Conservation (phyloP, 2,113 vertebrate genomes). For the Piprites chloris region DNA sequence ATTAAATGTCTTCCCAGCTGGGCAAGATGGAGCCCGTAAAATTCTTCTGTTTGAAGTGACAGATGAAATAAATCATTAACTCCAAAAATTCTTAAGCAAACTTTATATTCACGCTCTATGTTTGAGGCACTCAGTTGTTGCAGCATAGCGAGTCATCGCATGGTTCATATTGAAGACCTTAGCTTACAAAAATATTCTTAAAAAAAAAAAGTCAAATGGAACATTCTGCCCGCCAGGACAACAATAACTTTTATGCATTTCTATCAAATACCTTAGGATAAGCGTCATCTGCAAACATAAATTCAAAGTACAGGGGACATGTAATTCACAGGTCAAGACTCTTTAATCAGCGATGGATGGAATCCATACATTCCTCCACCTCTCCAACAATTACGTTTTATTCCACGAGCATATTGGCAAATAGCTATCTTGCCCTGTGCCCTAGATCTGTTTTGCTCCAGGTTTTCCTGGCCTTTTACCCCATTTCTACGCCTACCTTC, state of each 20-base stretch:
- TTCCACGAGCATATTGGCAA: neutral
- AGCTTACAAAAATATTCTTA: neutral
- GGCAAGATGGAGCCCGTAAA: neutral
- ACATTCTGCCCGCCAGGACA: neutral
- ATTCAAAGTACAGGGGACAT: neutral
- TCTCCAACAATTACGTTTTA: neutral
- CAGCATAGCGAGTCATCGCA: neutral
- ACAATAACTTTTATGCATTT: neutral
- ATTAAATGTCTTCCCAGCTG: neutral
- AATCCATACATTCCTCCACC: neutral
- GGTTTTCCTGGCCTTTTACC: neutral
- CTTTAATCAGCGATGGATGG: neutral
- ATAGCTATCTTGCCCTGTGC: neutral
- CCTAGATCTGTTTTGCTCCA: neutral
- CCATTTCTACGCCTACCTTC: neutral
- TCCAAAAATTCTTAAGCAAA: slow-evolving; percentile 1
- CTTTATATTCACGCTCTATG: neutral
- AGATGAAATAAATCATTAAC: slow-evolving; percentile 37
- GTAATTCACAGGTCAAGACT: neutral
- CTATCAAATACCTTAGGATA: neutral
- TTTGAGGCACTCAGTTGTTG: neutral
- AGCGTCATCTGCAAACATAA: neutral
- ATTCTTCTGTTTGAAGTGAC: slow-evolving; percentile 2
- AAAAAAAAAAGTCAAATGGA: neutral
- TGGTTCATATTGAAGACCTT: neutral